Conservation (phyloP, 2,797 vertebrate genomes). For the Siniperca obscura region DNA sequence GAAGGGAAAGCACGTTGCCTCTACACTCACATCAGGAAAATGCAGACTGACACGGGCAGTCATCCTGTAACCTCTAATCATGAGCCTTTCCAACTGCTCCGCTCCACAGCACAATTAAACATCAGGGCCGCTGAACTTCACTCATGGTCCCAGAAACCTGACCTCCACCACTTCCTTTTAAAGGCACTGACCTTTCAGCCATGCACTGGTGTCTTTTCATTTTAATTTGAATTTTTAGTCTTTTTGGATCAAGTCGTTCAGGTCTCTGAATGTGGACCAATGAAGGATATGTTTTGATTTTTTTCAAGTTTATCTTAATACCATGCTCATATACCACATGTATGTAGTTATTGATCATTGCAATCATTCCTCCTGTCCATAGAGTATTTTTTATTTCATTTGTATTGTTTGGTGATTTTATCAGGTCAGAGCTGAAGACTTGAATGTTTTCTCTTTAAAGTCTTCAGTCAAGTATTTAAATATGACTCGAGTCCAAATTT, state of each 20-base stretch:
- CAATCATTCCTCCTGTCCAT: neutral
- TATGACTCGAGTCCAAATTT: neutral
- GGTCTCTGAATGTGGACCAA: neutral
- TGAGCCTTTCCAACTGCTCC: neutral
- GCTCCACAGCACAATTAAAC: constrained; percentile 18
- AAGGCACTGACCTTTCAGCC: constrained; percentile 9
- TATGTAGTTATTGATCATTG: neutral
- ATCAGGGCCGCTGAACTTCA: constrained; percentile 7
- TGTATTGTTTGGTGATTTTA: neutral
- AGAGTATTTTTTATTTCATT: neutral
- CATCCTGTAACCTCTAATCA: constrained; percentile 21
- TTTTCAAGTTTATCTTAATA: neutral
- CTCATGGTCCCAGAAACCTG: neutral
- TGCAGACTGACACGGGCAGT: neutral
- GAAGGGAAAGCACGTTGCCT: constrained; percentile 29
- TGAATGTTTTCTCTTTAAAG: neutral
- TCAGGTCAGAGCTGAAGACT: neutral
- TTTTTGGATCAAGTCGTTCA: neutral
- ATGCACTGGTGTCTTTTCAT: neutral
- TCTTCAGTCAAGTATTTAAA: neutral
- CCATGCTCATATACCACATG: neutral
- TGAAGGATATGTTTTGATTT: neutral
- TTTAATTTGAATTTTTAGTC: no score
- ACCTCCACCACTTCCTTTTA: constrained; percentile 22
- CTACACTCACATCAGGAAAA: constrained; percentile 24